Evolutionary conservation across 2,888 invertebrate species (phyloP), one percentile per base, ranked within the genome.

Genomic region (Copidosoma aretas): DNA sequence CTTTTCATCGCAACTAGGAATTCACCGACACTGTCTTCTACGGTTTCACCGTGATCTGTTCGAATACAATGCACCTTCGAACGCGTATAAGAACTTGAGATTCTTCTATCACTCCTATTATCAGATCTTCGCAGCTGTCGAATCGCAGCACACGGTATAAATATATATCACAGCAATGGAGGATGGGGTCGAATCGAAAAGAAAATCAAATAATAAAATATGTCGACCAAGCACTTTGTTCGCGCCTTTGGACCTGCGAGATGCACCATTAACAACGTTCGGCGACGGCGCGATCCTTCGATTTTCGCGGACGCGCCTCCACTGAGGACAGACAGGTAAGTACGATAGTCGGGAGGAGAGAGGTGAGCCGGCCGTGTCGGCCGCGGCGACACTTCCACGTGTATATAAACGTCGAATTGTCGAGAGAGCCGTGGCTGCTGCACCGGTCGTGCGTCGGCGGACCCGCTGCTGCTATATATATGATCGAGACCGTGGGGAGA

Each of bases 401-500:
- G 68, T 64, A 49, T 52, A n/a, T 15, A 39, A 62, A 60, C 19
- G 65, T 66, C 60, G 62, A 39, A 19, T 25, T 53, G 49, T 49
- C 64, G 58, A 67, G 49, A 58, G 57, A 65, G 68, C 65, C 71
- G 17, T n/a, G n/a, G n/a, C 17, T 46, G 60, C 53, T 51, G 61
- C 59, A 53, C 62, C 62, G 62, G 19, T 39, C 63, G 32, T 10
- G 68, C 68, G 62, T 62, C 69, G 65, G 67, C 63, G 66, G 71
- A 52, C 67, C 51, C 73, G 71, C 68, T 69, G 71, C 72, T 73
- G 73, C 65, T 67, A 71, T 68, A 64, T 62, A 67, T 74, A 75
- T 65, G 68, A n/a, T 56, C 17, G 21, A 54, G 54, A 49, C n/a
- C n/a, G n/a, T n/a, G n/a, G n/a, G 73, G 77, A 77, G 77, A 78